Percentiles rank a stretch among this genome's conserved stretches.
Evolutionary conservation across 2,797 vertebrate species (phyloP).

Genomic region (Urosaurus nigricauda): DNA sequence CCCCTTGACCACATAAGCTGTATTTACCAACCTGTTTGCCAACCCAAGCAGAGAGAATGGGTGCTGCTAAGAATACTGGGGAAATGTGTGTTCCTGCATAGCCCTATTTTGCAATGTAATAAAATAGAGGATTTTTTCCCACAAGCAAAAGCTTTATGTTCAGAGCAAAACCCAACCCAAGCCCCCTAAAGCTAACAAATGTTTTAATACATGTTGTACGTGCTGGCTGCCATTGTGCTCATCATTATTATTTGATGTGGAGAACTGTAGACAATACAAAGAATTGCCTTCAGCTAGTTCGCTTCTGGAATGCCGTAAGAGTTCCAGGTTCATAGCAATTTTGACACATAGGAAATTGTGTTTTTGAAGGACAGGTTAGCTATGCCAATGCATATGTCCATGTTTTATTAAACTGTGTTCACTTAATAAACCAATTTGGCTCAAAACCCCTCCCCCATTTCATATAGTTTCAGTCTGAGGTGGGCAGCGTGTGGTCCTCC

Average conservation of each 20-base stretch:
- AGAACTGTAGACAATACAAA: slow-evolving; percentile 38
- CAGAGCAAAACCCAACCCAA: background rate
- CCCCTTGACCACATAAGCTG: background rate
- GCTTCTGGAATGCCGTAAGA: slow-evolving; percentile 11
- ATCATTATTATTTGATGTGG: slow-evolving; percentile 10
- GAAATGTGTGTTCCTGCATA: background rate
- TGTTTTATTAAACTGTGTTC: slow-evolving; percentile 12
- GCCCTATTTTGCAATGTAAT: background rate
- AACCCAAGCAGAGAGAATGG: slow-evolving; percentile 37
- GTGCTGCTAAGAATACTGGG: background rate
- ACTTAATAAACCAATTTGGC: background rate
- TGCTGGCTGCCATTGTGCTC: slow-evolving; percentile 23
- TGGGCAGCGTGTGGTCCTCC: background rate
- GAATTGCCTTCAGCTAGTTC: slow-evolving; percentile 3
- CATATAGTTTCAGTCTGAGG: background rate
- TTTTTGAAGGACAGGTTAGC: background rate
- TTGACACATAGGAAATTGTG: slow-evolving; percentile 34
- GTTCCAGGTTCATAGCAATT: slow-evolving; percentile 33
- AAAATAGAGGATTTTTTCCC: slow-evolving; percentile 14
- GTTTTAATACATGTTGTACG: background rate
- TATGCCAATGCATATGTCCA: background rate
- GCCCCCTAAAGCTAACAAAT: slow-evolving; percentile 18
- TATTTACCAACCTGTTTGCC: background rate
- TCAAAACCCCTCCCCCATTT: background rate
- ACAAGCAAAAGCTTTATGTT: slow-evolving; percentile 28